Conservation (phyloP, 2,797 vertebrate species). For the Artibeus lituratus region DNA sequence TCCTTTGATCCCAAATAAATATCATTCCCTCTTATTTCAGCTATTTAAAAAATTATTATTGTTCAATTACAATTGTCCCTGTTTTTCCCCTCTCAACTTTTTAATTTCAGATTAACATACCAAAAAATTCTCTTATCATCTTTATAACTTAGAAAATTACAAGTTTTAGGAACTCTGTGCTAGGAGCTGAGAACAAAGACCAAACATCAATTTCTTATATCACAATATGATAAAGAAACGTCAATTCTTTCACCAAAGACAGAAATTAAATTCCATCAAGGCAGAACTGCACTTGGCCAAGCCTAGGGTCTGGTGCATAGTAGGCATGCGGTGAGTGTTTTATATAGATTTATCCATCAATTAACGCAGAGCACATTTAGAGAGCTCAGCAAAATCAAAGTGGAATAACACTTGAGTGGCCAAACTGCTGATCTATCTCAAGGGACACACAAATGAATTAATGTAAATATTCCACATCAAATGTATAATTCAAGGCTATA, state of each 20-base stretch:
- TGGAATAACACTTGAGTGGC: not conserved
- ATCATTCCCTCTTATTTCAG: not conserved
- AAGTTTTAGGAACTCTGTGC: not conserved
- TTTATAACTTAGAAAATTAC: not conserved
- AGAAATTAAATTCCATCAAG: constrained; percentile 6
- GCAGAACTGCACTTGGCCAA: not conserved
- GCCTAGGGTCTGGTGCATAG: not conserved
- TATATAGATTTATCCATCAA: not conserved
- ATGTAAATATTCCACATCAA: not conserved
- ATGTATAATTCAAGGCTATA: not conserved
- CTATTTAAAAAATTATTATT: not conserved
- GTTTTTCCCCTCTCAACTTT: not conserved
- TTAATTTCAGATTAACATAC: not conserved
- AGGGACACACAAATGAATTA: not conserved
- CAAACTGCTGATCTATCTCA: not conserved
- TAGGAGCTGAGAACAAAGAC: not conserved
- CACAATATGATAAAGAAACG: not conserved
- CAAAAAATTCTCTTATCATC: not conserved
- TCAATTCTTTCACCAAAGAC: not conserved
- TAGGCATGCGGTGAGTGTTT: not conserved
- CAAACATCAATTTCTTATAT: not conserved
- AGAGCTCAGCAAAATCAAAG: not conserved
- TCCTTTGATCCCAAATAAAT: not conserved
- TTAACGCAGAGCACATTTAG: not conserved
- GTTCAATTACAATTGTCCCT: too few species aligned